Evolutionary conservation across 2,888 invertebrate genomes (phyloP), one percentile per base, ranked within the genome.

Genomic region (Leptopilina myrica): DNA sequence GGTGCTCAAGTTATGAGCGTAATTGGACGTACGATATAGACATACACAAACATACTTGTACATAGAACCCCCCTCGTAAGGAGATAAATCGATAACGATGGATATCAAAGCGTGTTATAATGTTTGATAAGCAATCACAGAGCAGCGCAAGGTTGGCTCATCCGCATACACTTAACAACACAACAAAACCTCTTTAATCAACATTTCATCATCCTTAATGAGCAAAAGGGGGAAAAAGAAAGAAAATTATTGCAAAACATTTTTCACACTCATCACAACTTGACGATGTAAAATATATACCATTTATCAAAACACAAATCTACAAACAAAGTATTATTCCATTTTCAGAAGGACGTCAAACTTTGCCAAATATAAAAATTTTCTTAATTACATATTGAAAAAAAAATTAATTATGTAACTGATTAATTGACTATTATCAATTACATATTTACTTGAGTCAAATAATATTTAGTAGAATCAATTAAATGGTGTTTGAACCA

Each of bases 161-260:
- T n/a, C 33, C 56, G 33, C n/a, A 53, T 56, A 49, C 9, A 7
- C 20, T 20, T 69, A 69, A 53, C 12, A 67, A 12, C 59, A 49
- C 49, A 26, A 26, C 67, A 69, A 69, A 56, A 49, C 49, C 67
- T 14, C 67, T 14, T 56, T n/a, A 73, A 73, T 73, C 56, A 73
- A 33, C 20, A 53, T 69, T 53, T 53, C 53, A 53, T 53, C 53
- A 26, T 53, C 62, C 20, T 62, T 5, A 62, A 62, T 15, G 15
- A 62, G 59, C 33, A 33, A 26, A 26, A 26, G 3, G n/a, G 1
- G 5, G 5, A 33, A 59, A 5, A n/a, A 62, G 20, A 62, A 62
- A 0, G n/a, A 2, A 9, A 62, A 20, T 62, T 20, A 62, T 62
- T 62, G 62, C 62, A 20, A 20, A 62, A 62, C 20, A 62, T 62